Evolutionary conservation across 2,888 invertebrate genomes (phyloP).

Genomic region (Melinaea marsaeus): DNA sequence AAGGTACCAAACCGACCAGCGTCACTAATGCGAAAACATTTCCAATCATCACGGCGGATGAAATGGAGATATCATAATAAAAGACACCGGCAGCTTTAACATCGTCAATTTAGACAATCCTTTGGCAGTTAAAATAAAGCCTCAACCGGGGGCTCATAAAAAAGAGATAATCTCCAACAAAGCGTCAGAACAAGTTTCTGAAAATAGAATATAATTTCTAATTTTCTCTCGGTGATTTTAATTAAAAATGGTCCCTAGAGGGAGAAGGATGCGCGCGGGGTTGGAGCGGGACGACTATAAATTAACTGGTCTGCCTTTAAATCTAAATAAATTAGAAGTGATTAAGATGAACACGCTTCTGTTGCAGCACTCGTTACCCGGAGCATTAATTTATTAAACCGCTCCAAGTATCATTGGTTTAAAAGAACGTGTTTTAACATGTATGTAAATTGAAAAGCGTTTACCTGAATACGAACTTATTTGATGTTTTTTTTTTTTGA

Average conservation of each 20-base stretch:
- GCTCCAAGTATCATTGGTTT: slow-evolving; percentile 25
- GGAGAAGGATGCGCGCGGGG: slow-evolving; percentile 54
- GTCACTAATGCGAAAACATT: slow-evolving; percentile 42
- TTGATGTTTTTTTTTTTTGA: no score
- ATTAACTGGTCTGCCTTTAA: slow-evolving; percentile 66
- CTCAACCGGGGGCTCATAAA: slow-evolving; percentile 75
- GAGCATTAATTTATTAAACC: slow-evolving; percentile 46
- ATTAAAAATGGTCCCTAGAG: slow-evolving; percentile 77
- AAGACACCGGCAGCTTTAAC: slow-evolving; percentile 50
- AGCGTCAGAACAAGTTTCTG: slow-evolving; percentile 76
- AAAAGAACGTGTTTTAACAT: background rate
- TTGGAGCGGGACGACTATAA: slow-evolving; percentile 68
- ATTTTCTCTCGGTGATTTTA: slow-evolving; percentile 77
- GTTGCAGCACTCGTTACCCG: slow-evolving; percentile 63
- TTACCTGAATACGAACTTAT: no score
- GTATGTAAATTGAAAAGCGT: no score
- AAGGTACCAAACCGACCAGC: background rate
- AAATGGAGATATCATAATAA: slow-evolving; percentile 69
- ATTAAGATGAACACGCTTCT: slow-evolving; percentile 75
- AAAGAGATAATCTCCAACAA: slow-evolving; percentile 75
- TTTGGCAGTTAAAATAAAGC: slow-evolving; percentile 69
- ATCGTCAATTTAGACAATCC: slow-evolving; percentile 71
- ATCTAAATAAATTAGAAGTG: slow-evolving; percentile 78
- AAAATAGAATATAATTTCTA: slow-evolving; percentile 79
- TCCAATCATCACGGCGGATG: slow-evolving; percentile 56